These are phyloP conservation scores for Sphinx pinastri DNA, from an alignment of 2,888 invertebrate species.

Conservation along the genomic window DNA sequence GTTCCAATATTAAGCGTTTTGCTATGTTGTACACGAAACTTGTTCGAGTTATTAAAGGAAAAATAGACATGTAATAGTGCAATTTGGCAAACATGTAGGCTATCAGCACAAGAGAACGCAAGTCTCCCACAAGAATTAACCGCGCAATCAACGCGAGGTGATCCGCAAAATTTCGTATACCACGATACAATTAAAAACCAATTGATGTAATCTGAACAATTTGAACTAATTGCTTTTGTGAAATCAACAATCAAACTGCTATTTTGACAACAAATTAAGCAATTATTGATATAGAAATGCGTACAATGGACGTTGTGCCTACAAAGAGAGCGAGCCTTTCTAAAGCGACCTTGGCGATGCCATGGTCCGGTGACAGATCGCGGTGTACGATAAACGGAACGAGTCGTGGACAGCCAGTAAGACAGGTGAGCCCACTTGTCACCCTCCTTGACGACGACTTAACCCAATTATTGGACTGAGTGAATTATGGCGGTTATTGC, in stretches of 20 bases:
- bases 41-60: background rate
- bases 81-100: conserved; percentile 19
- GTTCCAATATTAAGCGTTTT: background rate
- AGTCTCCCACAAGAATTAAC: conserved; percentile 24
- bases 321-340: conserved; percentile 25
- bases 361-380: conserved; percentile 26
- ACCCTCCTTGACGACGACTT: conserved; percentile 28
- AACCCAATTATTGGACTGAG: conserved; percentile 27
- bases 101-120: conserved; percentile 19
- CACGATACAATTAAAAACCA: conserved; percentile 28
- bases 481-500: conserved; percentile 5
- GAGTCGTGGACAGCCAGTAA: conserved; percentile 11
- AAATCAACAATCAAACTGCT: conserved; percentile 29
- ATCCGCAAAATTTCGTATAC: conserved; percentile 28
- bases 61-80: conserved; percentile 15
- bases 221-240: conserved; percentile 31
- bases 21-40: background rate
- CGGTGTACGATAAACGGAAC: conserved; percentile 17
- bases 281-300: conserved; percentile 26
- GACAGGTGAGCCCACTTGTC: conserved; percentile 29
- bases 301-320: conserved; percentile 18
- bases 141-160: conserved; percentile 24
- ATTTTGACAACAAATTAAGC: conserved; percentile 28
- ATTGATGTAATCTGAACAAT: conserved; percentile 31
- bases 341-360: conserved; percentile 25